Conservation (phyloP, 2,797 vertebrate genomes). For the Falco novaeseelandiae region DNA sequence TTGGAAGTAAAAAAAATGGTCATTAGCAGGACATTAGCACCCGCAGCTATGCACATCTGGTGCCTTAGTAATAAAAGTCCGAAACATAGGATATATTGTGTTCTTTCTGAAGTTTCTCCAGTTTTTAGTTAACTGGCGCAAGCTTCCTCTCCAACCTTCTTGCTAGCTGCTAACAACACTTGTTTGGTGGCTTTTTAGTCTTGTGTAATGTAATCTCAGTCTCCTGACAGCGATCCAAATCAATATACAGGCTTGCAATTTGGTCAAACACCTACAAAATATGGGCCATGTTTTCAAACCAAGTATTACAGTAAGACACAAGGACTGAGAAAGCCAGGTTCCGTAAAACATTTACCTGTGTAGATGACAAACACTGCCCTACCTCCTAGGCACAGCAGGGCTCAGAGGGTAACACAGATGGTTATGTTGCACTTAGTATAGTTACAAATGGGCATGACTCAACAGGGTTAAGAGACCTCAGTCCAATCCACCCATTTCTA, state of each 20-base stretch:
- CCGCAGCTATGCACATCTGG: background rate
- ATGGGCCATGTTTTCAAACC: background rate
- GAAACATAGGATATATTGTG: background rate
- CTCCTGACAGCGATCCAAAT: background rate
- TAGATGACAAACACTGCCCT: background rate
- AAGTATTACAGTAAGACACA: background rate
- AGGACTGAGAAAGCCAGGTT: background rate
- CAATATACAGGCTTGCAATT: accelerated
- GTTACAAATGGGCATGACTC: background rate
- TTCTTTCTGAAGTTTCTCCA: background rate
- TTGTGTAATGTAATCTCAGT: background rate
- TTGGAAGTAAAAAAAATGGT: background rate
- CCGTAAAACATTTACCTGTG: background rate
- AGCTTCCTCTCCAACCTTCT: background rate
- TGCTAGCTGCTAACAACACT: background rate
- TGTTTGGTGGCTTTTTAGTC: too few species aligned
- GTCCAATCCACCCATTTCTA: background rate
- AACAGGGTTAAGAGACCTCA: background rate
- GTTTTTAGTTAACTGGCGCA: background rate
- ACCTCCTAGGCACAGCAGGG: background rate
- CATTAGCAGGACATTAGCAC: background rate
- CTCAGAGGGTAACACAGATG: background rate
- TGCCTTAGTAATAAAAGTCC: background rate
- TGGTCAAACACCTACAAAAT: background rate
- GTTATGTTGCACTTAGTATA: background rate